These are phyloP conservation scores for Mus spicilegus DNA, from an alignment of 2,113 vertebrate genomes.

Conservation along the genomic window DNA sequence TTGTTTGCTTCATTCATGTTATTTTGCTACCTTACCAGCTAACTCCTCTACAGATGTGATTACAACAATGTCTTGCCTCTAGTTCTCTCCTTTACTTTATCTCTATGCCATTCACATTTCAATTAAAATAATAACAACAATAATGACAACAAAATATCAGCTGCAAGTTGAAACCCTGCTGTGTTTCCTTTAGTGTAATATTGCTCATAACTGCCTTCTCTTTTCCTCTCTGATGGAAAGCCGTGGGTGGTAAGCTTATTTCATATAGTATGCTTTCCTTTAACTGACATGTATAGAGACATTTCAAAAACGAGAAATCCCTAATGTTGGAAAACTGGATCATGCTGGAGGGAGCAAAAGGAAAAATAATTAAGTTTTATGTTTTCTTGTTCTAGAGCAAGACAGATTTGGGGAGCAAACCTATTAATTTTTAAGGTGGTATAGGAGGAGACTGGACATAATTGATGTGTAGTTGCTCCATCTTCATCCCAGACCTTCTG, in stretches of 20 bases:
- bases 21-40: not conserved
- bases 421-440: not conserved
- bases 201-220: not conserved
- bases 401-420: not conserved
- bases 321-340: not conserved
- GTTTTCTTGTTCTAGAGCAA: conserved; percentile 29
- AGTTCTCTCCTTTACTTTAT: not conserved
- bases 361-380: not conserved
- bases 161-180: not conserved
- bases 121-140: not conserved
- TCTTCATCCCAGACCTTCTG: not conserved
- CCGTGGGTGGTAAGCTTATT: not conserved
- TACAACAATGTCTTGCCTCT: not conserved
- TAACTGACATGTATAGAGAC: not conserved
- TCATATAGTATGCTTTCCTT: not conserved
- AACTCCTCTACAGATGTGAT: not conserved
- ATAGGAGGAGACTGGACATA: not conserved
- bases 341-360: not conserved
- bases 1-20: not conserved
- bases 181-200: not conserved
- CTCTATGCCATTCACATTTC: not conserved
- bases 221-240: not conserved
- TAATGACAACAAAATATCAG: not conserved
- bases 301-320: not conserved
- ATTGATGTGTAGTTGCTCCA: not conserved